Base-by-base conservation (phyloP, 2,113 vertebrate species). In the Haliaeetus leucogaster region DNA sequence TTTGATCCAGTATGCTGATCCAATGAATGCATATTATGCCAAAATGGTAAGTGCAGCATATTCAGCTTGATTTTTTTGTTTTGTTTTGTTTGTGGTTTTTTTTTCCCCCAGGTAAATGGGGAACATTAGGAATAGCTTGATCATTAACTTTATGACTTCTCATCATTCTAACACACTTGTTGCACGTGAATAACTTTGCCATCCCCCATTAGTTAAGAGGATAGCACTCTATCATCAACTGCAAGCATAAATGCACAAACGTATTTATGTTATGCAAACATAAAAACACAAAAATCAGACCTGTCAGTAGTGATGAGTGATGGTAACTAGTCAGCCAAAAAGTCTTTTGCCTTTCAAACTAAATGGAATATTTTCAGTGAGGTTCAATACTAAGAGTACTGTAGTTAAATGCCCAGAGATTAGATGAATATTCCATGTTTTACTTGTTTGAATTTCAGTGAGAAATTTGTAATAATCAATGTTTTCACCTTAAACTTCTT, bases 1-100 rank as follows among this genome's bases (percentile, higher is more conserved):
- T 86, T 97, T 99, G 97, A 98, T 99, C 47, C 98, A 99, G 47
- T 99, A 98, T 98, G 95, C 98, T 95, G 98, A 99, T 73, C 95
- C 98, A 87, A 10, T 63, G n/a, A 97, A 97, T 77, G 98, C 99
- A 38, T 98, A 98, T 96, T 97, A 98, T 95, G 98, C 99, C 97
- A 99, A 99, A 98, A 92, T 97, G 98, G 99, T 99, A 97, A 98
- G 97, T 97, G 61, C 53, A n/a, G 21, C n/a, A 7, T 72, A 30
- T 89, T 70, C 59, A 45, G 6, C 78, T 80, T 67, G 26, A 53
- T 45, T 45, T 38, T 20, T 43, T 38, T 26, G 26, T 15, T 48
- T 42, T 7, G 9, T 14, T 36, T 11, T 62, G 15, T 29, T 67
- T 34, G 6, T 25, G 11, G 1, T 10, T 7, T 26, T 10, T 2